Evolutionary conservation across 92 coral and sea anemone genomes (phyloP), one percentile per base, ranked within the genome.

Genomic region (Palythoa heliodiscus): DNA sequence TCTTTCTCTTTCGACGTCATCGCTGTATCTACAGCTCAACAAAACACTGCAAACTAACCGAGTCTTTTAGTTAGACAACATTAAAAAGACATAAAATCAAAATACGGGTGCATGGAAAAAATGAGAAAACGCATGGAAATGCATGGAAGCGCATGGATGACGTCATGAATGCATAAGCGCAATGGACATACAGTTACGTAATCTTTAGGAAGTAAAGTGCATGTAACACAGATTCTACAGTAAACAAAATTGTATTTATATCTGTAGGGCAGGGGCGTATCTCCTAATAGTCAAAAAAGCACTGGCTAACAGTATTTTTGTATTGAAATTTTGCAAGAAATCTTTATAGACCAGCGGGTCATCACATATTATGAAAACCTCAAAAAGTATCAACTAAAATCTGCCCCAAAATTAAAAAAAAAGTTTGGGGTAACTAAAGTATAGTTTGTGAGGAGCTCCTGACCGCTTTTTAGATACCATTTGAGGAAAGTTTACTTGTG

Each of bases 31-130:
- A 79, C 40, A 79, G 73, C 71, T 79, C 73, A 61, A 63, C 25
- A 79, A 76, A 79, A 79, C 83, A 64, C 84, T 79, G 84, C 73
- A 79, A 79, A 79, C 84, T 79, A 47, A 63, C 84, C 73, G 84
- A 50, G 40, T 79, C 72, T 58, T 79, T 40, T 79, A 11, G 84
- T 79, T 79, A 79, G 84, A 79, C 53, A 79, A 40, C 73, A 79
- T 79, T n/a, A 78, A 25, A 11, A 76, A 23, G 29, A 78, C 40
- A 15, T 15, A 71, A 60, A 63, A 11, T 63, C 37, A 78, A 78
- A 79, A 63, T 60, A 48, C 19, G n/a, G 84, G 55, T 79, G 84
- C 84, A 79, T 79, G 63, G 10, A 55, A 25, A 15, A 57, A 57
- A 58, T 68, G 63, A 38, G 39, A 71, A 78, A 78, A 43, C 70